Evolutionary conservation across 2,113 vertebrate species (phyloP).

Genomic region (Erythrolamprus reginae): DNA sequence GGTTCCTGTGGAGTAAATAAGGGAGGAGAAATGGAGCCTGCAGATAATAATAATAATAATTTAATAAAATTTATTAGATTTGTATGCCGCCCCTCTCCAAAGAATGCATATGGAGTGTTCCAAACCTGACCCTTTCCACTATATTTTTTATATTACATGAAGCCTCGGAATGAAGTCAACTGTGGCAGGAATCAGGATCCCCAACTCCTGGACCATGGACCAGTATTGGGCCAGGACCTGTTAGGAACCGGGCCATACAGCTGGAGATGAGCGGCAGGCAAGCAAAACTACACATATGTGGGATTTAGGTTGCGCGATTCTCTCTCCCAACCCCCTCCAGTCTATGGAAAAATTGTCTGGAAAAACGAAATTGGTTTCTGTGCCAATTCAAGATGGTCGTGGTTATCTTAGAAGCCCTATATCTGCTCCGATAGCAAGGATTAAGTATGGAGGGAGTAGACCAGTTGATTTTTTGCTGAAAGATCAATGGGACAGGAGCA

Average conservation of each 20-base stretch:
- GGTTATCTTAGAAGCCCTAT: neutral
- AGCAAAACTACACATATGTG: no score
- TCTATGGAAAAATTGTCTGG: no score
- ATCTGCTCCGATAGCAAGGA: neutral
- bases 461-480: neutral
- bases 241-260: no score
- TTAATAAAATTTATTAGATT: no score
- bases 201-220: no score
- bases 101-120: neutral
- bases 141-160: neutral
- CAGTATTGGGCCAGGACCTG: no score
- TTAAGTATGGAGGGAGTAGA: neutral
- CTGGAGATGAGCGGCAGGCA: no score
- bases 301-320: no score
- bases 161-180: neutral
- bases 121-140: neutral
- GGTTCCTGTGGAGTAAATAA: neutral
- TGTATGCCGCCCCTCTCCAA: no score
- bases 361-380: neutral
- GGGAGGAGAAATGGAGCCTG: neutral
- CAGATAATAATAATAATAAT: no score
- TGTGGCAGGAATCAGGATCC: neutral
- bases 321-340: no score
- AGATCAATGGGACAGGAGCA: neutral
- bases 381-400: neutral